Evolutionary conservation across 2,888 invertebrate species (phyloP).

Genomic region (Parthenolecanium corni): DNA sequence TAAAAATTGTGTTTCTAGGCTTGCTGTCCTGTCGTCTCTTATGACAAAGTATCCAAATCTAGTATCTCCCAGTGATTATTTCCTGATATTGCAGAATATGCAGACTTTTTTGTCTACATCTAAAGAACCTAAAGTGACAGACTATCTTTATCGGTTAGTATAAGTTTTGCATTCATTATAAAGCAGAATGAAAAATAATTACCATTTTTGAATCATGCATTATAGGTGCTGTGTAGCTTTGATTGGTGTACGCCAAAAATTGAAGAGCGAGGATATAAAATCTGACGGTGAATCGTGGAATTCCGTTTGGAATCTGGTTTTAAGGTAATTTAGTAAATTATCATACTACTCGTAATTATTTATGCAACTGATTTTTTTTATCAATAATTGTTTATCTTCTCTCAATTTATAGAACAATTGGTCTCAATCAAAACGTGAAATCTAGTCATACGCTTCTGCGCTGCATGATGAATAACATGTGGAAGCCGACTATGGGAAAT

Average conservation of each 20-base stretch:
- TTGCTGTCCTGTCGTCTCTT: conserved; percentile 30
- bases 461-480: conserved; percentile 34
- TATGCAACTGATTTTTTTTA: conserved; percentile 2
- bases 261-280: conserved; percentile 32
- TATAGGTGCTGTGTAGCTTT: conserved; percentile 35
- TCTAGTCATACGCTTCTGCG: conserved; percentile 41
- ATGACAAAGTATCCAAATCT: conserved; percentile 29
- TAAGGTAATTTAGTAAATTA: conserved; percentile 37
- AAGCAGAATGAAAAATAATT: not conserved
- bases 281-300: conserved; percentile 37
- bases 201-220: conserved; percentile 1
- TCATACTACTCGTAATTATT: no score
- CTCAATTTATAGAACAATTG: conserved; percentile 39
- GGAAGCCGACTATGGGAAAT: conserved; percentile 10
- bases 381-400: not conserved
- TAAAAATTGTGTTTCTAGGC: conserved; percentile 23
- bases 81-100: conserved; percentile 39
- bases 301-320: conserved; percentile 39
- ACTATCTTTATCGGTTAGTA: conserved; percentile 35
- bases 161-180: conserved; percentile 1
- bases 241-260: conserved; percentile 36
- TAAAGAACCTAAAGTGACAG: conserved; percentile 37
- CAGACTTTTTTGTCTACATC: conserved; percentile 37
- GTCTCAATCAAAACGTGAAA: conserved; percentile 41
- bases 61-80: conserved; percentile 36